A percentile compares a stretch with the other conserved stretches of the same genome.
Conservation (phyloP, 1,140 invertebrate species). For the Drosophila dunni region DNA sequence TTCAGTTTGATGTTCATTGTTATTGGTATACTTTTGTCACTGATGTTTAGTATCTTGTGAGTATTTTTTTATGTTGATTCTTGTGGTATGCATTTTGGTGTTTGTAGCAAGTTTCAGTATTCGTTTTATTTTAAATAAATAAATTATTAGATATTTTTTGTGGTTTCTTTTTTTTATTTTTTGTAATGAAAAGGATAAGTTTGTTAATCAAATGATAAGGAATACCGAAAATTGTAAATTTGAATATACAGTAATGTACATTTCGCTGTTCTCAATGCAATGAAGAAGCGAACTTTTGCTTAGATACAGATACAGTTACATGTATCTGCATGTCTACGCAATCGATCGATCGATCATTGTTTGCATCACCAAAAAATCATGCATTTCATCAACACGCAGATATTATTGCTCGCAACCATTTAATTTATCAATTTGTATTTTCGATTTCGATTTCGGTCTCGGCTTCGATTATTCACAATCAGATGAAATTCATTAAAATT, state of each 20-base stretch:
- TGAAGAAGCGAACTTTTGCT: conserved; percentile 80
- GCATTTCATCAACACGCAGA: conserved; percentile 84
- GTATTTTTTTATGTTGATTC: conserved; percentile 50
- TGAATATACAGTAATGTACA: conserved; percentile 47
- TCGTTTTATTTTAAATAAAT: conserved; percentile 21
- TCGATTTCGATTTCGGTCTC: conserved; percentile 33
- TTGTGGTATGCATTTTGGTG: conserved; percentile 62
- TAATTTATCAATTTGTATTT: conserved; percentile 57
- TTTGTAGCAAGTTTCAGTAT: conserved; percentile 67
- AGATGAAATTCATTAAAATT: conserved; percentile 35
- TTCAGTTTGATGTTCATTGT: conserved; percentile 76
- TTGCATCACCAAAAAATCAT: conserved; percentile 84
- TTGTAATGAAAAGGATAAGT: conserved; percentile 11
- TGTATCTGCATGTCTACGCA: conserved; percentile 33
- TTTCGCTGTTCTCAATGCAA: conserved; percentile 77
- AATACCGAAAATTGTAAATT: conserved; percentile 67
- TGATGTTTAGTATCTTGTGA: conserved; percentile 30
- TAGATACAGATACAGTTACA: background rate
- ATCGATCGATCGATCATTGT: conserved; percentile 81
- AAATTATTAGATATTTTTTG: conserved; percentile 12
- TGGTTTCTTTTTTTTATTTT: background rate
- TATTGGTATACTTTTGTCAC: conserved; percentile 62
- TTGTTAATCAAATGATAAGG: conserved; percentile 4
- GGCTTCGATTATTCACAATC: conserved; percentile 50
- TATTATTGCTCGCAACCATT: conserved; percentile 85